Evolutionary conservation across 1,140 invertebrate species (phyloP).

Genomic region (Diabrotica virgifera): DNA sequence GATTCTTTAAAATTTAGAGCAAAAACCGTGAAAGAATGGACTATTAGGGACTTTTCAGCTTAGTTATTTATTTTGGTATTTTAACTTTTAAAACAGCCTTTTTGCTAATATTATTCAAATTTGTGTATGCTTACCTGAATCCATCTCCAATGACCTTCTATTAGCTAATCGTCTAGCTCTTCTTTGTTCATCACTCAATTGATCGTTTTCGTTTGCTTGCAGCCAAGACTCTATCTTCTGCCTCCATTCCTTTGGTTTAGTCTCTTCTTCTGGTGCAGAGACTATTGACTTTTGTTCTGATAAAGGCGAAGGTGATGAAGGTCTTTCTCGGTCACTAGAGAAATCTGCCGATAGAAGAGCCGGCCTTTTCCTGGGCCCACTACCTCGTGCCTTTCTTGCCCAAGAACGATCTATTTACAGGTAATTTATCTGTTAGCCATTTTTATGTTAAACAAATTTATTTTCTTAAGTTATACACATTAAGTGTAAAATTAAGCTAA

Average conservation of each 20-base stretch:
- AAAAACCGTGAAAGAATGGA: too few species aligned
- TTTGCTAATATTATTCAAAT: not conserved
- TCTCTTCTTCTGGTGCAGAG: conserved; percentile 51
- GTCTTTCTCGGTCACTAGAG: conserved; percentile 65
- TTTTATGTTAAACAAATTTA: too few species aligned
- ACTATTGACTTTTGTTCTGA: conserved; percentile 48
- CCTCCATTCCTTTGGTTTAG: conserved; percentile 68
- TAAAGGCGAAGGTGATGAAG: conserved; percentile 66
- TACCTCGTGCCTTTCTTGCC: conserved; percentile 73
- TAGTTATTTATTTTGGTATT: too few species aligned
- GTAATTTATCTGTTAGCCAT: not conserved
- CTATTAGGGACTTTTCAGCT: too few species aligned
- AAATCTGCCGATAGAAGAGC: conserved; percentile 71
- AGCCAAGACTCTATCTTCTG: conserved; percentile 90
- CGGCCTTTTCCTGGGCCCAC: conserved; percentile 63
- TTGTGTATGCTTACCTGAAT: conserved; percentile 60
- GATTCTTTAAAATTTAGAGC: too few species aligned
- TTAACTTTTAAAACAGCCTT: not conserved
- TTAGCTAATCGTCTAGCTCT: conserved; percentile 63
- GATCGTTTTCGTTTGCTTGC: conserved; percentile 80
- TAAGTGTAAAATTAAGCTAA: too few species aligned
- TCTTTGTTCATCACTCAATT: conserved; percentile 62
- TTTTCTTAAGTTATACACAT: too few species aligned
- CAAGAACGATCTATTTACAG: conserved; percentile 73
- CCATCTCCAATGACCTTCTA: conserved; percentile 73